Percentiles rank a stretch among this genome's conserved stretches.
Conservation (phyloP, 2,797 vertebrate species). For the Rhabdophis nuchalis region DNA sequence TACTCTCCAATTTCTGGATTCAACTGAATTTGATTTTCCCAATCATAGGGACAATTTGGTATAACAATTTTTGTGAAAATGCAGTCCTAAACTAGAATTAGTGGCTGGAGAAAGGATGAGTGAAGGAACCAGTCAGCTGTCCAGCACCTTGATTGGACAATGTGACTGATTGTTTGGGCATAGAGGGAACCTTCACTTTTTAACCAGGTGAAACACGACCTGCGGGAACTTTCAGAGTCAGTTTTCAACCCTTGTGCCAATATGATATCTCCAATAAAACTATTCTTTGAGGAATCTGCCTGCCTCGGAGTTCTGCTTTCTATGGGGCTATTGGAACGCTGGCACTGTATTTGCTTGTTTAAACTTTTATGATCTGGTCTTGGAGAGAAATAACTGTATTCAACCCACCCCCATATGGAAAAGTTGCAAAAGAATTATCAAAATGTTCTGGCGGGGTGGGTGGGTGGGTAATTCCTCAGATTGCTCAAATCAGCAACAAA, state of each 20-base stretch:
- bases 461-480: background rate
- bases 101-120: too few relatives aligned
- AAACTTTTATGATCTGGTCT: background rate
- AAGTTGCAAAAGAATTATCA: slow-evolving; percentile 18
- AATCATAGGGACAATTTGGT: background rate
- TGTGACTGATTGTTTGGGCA: too few relatives aligned
- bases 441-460: background rate
- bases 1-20: background rate
- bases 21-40: background rate
- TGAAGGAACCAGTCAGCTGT: too few relatives aligned
- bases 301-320: too few relatives aligned
- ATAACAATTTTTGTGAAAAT: background rate
- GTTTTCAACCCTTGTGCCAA: too few relatives aligned
- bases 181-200: too few relatives aligned
- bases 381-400: background rate
- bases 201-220: too few relatives aligned
- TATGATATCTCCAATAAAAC: too few relatives aligned
- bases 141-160: too few relatives aligned
- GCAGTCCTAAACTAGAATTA: background rate
- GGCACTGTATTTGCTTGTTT: background rate
- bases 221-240: too few relatives aligned
- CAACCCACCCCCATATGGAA: background rate
- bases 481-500: slow-evolving; percentile 8
- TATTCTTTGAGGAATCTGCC: too few relatives aligned
- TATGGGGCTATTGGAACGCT: too few relatives aligned